Base-by-base conservation (phyloP, 2,797 vertebrate species). In the Alosa sapidissima region DNA sequence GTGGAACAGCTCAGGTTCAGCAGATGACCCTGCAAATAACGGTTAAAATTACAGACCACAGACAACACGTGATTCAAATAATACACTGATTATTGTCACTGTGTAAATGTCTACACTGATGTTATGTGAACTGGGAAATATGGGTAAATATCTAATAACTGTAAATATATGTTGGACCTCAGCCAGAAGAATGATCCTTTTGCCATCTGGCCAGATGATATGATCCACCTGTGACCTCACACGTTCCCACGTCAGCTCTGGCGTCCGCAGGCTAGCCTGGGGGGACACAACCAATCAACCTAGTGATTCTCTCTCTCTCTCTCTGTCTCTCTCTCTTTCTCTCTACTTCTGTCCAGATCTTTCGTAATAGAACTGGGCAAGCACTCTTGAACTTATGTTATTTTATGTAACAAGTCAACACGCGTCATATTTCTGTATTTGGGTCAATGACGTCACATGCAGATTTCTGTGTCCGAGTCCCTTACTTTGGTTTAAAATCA, bases 1-100 rank as follows among this genome's bases (percentile, higher is more conserved):
- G 97, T 98, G 92, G 98, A 98, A 93, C 98, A 99, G 95, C 96
- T 98, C 85, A 99, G 94, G 89, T 98, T 99, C 86, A 99, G 92
- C 86, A 98, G 93, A 81, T 96, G 97, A 33, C 98, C 98, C 98
- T 99, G 85, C 55, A 89, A 81, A 86, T 47, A 86, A 87, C 89
- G 81, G 81, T 1, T 58, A 1, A 58, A 5, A n/a, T n/a, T 21
- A 58, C 5, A 21, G 52, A 5, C 21, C 4, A 21, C 5, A 58
- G 19, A n/a, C 55, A 58, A n/a, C 16, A 58, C 16, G 55, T n/a
- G 21, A 58, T 54, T 41, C 1, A 54, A 54, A 54, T 54, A 51
- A 51, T 8, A 51, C 49, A 51, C 49, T 51, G 52, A 54, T 16
- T 10, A 54, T 54, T 21, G 60, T 62, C 1, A 21, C 21, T 62